A percentile compares a stretch with the other conserved stretches of the same genome.
Conservation (phyloP, 2,888 invertebrate genomes). For the Ectemnius lituratus region DNA sequence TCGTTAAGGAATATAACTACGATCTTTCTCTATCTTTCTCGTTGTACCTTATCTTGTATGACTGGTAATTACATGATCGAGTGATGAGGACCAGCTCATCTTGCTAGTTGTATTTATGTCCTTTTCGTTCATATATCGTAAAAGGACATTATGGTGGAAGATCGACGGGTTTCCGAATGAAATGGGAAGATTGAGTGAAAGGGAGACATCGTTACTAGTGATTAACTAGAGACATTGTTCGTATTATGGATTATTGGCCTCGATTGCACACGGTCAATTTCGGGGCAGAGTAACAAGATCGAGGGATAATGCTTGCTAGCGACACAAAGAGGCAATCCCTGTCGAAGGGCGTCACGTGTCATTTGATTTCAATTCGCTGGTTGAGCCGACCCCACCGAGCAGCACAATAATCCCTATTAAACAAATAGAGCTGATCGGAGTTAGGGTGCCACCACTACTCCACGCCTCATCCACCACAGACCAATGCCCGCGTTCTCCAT, state of each 20-base stretch:
- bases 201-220: background rate
- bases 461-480: conserved; percentile 24
- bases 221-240: background rate
- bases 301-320: background rate
- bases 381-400: conserved; percentile 42
- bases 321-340: conserved; percentile 45
- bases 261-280: conserved; percentile 13
- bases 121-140: too few species aligned
- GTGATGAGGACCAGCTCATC: too few species aligned
- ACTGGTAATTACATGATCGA: too few species aligned
- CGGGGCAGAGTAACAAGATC: conserved; percentile 35
- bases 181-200: background rate
- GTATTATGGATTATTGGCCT: background rate
- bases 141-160: background rate
- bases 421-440: conserved; percentile 57
- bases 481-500: background rate
- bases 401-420: conserved; percentile 66
- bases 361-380: conserved; percentile 63
- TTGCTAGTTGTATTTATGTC: too few species aligned
- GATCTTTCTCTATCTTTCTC: too few species aligned
- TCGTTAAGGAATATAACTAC: too few species aligned
- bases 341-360: conserved; percentile 63
- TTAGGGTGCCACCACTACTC: conserved; percentile 25
- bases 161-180: background rate
- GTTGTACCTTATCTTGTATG: too few species aligned